Evolutionary conservation across 2,888 invertebrate genomes (phyloP).

Genomic region (Diachrysia chrysitis): DNA sequence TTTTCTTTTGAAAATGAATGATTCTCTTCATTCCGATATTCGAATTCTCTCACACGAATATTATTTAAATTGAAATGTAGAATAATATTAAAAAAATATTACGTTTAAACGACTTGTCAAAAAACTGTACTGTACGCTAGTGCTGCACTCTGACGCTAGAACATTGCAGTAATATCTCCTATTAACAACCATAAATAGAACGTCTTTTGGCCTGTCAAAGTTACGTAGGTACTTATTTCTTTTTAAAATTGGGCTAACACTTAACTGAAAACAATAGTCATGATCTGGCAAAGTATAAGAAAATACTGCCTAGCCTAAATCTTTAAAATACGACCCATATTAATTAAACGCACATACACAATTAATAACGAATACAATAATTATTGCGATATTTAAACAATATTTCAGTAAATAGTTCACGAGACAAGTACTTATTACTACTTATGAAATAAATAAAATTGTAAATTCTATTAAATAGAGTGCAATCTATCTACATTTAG

Average conservation of each 20-base stretch:
- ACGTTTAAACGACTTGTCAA: too few species aligned
- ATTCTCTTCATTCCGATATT: too few species aligned
- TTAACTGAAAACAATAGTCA: not conserved
- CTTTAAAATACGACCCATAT: constrained; percentile 45
- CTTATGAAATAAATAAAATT: constrained; percentile 57
- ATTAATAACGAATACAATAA: constrained; percentile 23
- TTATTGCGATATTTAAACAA: constrained; percentile 47
- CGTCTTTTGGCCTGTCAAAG: too few species aligned
- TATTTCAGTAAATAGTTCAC: constrained; percentile 45
- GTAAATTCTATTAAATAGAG: constrained; percentile 66
- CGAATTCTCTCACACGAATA: too few species aligned
- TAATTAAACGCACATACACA: constrained; percentile 35
- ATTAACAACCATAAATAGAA: too few species aligned
- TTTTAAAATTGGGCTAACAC: not conserved
- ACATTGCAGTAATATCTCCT: too few species aligned
- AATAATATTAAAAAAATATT: too few species aligned
- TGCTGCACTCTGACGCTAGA: too few species aligned
- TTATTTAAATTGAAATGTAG: too few species aligned
- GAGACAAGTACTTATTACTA: constrained; percentile 52
- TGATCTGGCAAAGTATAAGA: not conserved
- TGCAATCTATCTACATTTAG: constrained; percentile 72
- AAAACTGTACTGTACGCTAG: too few species aligned
- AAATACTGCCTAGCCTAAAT: not conserved
- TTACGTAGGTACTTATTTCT: not conserved
- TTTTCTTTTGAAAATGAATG: too few species aligned